Evolutionary conservation across 1,140 invertebrate species (phyloP).

Genomic region (Spodoptera litura): DNA sequence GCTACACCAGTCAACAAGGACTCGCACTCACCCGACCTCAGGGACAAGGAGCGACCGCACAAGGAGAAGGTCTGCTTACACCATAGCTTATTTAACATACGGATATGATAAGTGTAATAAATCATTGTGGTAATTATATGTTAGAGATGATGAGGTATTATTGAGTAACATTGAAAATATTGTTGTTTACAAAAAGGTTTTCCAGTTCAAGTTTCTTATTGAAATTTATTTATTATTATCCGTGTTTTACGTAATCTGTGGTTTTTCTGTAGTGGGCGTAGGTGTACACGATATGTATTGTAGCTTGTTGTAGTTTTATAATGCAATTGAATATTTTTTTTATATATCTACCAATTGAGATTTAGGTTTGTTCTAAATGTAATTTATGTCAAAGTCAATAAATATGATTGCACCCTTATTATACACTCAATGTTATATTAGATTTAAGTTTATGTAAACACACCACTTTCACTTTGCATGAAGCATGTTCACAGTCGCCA

Average conservation of each 20-base stretch:
- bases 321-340: background rate
- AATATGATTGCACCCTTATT: background rate
- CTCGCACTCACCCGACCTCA: slow-evolving; percentile 25
- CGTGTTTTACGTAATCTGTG: slow-evolving; percentile 7
- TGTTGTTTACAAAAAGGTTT: no score
- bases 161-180: no score
- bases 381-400: background rate
- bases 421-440: background rate
- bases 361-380: background rate
- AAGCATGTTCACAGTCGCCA: background rate
- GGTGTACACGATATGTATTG: slow-evolving; percentile 10
- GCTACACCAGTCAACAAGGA: slow-evolving; percentile 58
- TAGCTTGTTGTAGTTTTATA: slow-evolving; percentile 6
- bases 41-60: slow-evolving; percentile 49
- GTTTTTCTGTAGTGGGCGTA: slow-evolving; percentile 4
- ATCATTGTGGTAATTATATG: no score
- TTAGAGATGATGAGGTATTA: no score
- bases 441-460: background rate
- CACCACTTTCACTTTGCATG: background rate
- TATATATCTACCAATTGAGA: background rate
- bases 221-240: background rate
- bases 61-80: slow-evolving; percentile 51
- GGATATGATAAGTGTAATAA: no score
- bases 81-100: background rate
- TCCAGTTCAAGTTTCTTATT: no score